Evolutionary conservation across 2,888 invertebrate genomes (phyloP), one percentile per base, ranked within the genome.

Genomic region (Serrognathus titanus): DNA sequence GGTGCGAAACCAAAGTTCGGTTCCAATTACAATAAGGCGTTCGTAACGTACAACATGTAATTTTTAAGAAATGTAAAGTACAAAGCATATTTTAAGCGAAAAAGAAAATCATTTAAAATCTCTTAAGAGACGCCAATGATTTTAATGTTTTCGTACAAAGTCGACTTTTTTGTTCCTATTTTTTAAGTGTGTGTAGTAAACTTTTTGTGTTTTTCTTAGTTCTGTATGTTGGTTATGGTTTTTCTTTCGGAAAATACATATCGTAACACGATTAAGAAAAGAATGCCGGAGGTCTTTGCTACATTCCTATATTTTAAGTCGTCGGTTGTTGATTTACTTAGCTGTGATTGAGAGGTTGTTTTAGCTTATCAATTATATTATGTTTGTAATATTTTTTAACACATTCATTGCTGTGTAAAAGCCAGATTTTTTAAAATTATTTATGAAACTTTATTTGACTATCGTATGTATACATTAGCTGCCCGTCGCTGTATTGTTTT

Each of bases 1-100:
- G 57, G 57, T 50, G 46, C 57, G 37, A 57, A 57, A 53, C 57
- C 57, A 24, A 57, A 57, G 39, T 39, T 35, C n/a, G 50, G 49
- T 50, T 57, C 53, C n/a, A 46, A 35, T 11, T 35, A 37, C 16
- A 53, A 35, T 37, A 57, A 53, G 39, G 48, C 53, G 40, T 49
- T 49, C 45, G 16, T 53, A 50, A 53, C 49, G 35, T 53, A 53
- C 57, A 53, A 53, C 16, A 50, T 50, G 46, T 53, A 57, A 43
- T 13, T 43, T 12, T 43, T 43, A 43, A 43, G 43, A 20, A 43
- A 53, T 41, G 24, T 20, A 41, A 37, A 41, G 40, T 39, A 56
- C 46, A 47, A 43, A 51, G 3, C 39, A 11, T 39, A 39, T 12
- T 39, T 39, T 39, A 39, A 39, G n/a, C 39, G 12, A 39, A 39